Evolutionary conservation across 2,113 vertebrate species (phyloP).

Genomic region (Hippolais icterina): DNA sequence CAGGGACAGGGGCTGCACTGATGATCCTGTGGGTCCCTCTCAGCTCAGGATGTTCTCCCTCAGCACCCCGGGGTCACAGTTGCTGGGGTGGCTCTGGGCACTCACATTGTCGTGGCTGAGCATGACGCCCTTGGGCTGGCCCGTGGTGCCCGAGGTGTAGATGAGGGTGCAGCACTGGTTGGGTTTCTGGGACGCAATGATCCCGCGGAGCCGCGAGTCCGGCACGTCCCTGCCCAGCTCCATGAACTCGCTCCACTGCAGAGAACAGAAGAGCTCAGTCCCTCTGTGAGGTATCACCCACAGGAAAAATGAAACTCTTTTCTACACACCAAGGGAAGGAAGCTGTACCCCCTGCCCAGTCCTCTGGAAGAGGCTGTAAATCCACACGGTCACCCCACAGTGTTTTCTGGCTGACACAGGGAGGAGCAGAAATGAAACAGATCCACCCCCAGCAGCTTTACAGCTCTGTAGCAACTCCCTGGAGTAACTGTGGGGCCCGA

Average conservation of each 20-base stretch:
- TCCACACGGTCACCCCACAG: fast-evolving
- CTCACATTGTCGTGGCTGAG: conserved; percentile 95
- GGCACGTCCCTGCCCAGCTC: conserved; percentile 75
- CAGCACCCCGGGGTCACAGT: fast-evolving
- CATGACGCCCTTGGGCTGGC: conserved; percentile 92
- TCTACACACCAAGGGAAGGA: neutral
- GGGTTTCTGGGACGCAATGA: conserved; percentile 83
- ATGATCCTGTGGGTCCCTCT: neutral
- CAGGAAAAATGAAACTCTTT: neutral
- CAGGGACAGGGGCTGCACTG: fast-evolving
- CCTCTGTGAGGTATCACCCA: neutral
- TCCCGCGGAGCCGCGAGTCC: conserved; percentile 68
- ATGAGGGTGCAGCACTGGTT: conserved; percentile 92
- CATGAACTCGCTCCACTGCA: conserved; percentile 90
- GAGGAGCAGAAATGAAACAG: neutral
- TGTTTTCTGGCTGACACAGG: neutral
- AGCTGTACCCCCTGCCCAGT: neutral
- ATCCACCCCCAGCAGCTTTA: neutral
- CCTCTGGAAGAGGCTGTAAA: neutral
- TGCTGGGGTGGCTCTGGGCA: too few species aligned
- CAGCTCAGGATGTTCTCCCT: neutral
- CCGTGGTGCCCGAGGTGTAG: conserved; percentile 91
- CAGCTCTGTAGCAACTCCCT: neutral
- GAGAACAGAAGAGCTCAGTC: neutral
- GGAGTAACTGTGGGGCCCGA: neutral